A percentile compares a stretch with the other conserved stretches of the same genome.
Conservation (phyloP, 2,888 invertebrate genomes). For the Perizoma flavofasciatum region DNA sequence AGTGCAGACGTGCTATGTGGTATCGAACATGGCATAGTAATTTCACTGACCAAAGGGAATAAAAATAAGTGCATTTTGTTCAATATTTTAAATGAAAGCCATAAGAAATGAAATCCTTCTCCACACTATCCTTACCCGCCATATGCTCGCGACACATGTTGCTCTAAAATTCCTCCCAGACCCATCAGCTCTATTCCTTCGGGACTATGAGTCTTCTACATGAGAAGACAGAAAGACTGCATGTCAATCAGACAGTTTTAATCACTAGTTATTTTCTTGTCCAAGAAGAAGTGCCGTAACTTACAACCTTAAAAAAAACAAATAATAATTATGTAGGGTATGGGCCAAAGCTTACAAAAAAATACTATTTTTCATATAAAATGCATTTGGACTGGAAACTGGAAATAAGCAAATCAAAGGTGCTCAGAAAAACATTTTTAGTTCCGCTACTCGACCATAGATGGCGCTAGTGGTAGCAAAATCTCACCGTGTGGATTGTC, state of each 20-base stretch:
- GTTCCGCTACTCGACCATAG: slow-evolving; percentile 71
- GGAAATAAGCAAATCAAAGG: neutral
- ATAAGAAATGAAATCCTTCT: slow-evolving; percentile 7
- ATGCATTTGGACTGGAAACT: too few relatives aligned
- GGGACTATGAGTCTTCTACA: slow-evolving; percentile 11
- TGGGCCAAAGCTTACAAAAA: too few relatives aligned
- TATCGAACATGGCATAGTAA: too few relatives aligned
- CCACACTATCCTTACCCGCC: slow-evolving; percentile 15
- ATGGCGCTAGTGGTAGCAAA: slow-evolving; percentile 62
- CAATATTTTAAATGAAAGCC: too few relatives aligned
- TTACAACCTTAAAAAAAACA: too few relatives aligned
- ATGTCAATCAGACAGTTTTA: slow-evolving; percentile 13
- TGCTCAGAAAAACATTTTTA: slow-evolving; percentile 29
- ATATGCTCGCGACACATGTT: slow-evolving; percentile 31
- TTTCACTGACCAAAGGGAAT: too few relatives aligned
- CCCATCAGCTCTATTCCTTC: slow-evolving; percentile 12
- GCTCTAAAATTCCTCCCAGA: slow-evolving; percentile 17
- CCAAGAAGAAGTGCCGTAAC: too few relatives aligned
- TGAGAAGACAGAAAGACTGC: slow-evolving; percentile 1
- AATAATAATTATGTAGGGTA: too few relatives aligned
- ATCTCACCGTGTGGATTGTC: neutral
- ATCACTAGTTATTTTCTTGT: slow-evolving; percentile 4
- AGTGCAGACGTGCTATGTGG: too few relatives aligned
- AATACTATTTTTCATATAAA: too few relatives aligned
- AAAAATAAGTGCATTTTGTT: too few relatives aligned